phyloP scores from a whole-genome alignment of 2,888 invertebrate species.

The Tachina fera region DNA sequence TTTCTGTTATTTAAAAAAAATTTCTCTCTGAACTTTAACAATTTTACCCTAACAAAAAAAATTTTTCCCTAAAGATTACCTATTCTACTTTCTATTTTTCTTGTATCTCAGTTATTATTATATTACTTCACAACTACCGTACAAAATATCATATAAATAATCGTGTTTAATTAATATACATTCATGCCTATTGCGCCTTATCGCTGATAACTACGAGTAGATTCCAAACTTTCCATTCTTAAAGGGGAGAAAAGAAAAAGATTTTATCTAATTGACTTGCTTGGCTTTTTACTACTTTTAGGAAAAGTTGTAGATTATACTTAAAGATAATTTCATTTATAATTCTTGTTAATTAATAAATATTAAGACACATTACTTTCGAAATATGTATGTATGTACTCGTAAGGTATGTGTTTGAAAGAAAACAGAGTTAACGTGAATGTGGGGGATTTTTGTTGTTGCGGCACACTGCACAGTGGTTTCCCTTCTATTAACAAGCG shows the following conservation, averaged over 20 bases:
- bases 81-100: too few relatives aligned
- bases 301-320: neutral
- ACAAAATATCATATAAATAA: too few relatives aligned
- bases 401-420: neutral
- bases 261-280: neutral
- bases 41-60: too few relatives aligned
- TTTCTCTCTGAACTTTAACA: too few relatives aligned
- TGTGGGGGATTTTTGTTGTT: neutral
- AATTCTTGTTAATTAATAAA: constrained; percentile 33
- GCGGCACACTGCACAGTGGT: too few relatives aligned
- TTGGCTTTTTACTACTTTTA: neutral
- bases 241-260: neutral
- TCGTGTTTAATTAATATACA: too few relatives aligned
- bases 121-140: too few relatives aligned
- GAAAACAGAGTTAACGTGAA: neutral
- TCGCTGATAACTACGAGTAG: neutral
- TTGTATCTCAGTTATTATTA: too few relatives aligned
- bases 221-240: neutral
- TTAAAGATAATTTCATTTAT: neutral
- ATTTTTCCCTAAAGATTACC: too few relatives aligned
- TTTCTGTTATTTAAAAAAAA: too few relatives aligned
- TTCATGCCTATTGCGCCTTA: neutral
- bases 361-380: constrained; percentile 25
- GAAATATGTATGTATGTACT: constrained; percentile 2
- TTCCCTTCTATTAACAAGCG: too few relatives aligned